Evolutionary conservation across 1,140 invertebrate species (phyloP).

Genomic region (Drosophila ambigua): DNA sequence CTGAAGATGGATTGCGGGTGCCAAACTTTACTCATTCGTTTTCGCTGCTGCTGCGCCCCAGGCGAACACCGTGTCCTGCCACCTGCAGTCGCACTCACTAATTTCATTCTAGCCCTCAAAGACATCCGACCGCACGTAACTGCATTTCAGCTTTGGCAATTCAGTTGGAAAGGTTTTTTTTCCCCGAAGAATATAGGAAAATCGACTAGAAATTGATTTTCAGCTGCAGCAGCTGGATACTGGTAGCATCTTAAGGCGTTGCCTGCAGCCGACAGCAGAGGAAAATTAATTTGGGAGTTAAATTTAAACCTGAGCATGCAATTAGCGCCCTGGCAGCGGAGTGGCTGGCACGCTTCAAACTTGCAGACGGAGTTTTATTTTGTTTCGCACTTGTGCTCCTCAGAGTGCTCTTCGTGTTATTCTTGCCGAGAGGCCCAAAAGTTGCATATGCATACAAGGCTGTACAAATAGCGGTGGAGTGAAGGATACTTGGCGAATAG

Average conservation of each 20-base stretch:
- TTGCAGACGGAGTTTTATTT: conserved; percentile 33
- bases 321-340: conserved; percentile 18
- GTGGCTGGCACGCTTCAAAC: conserved; percentile 20
- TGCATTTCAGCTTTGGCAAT: conserved; percentile 57
- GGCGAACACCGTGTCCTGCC: background rate
- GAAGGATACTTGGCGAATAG: conserved; percentile 22
- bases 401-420: conserved; percentile 36
- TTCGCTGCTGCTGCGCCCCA: background rate
- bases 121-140: conserved; percentile 29
- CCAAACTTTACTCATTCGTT: conserved; percentile 10
- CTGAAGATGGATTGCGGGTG: conserved; percentile 2
- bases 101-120: conserved; percentile 18
- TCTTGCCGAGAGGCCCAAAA: conserved; percentile 38
- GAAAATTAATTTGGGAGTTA: conserved; percentile 33
- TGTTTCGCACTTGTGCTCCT: conserved; percentile 24
- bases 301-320: conserved; percentile 32
- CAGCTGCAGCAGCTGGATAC: conserved; percentile 20
- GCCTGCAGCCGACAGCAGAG: conserved; percentile 25
- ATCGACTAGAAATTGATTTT: conserved; percentile 72
- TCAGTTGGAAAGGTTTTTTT: conserved; percentile 21
- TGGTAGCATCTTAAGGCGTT: background rate
- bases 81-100: background rate
- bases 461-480: background rate
- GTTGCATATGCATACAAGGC: conserved; percentile 25
- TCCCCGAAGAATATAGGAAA: conserved; percentile 16